Percentiles rank a stretch among this genome's conserved stretches.
phyloP scores from a whole-genome alignment of 2,888 invertebrate genomes.

The Caenorhabditis plicata region DNA sequence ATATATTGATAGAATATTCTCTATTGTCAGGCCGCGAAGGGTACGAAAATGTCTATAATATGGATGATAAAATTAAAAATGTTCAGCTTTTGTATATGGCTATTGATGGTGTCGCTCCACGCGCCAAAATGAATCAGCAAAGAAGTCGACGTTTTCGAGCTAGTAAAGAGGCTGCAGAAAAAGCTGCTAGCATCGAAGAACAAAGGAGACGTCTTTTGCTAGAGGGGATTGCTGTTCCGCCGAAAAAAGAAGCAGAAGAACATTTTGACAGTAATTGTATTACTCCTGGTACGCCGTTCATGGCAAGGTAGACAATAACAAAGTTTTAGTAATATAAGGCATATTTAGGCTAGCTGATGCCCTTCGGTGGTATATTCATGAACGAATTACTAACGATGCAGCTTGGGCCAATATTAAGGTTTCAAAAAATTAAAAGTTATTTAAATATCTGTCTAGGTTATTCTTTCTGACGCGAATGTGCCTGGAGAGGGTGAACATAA shows the following conservation, averaged over 20 bases:
- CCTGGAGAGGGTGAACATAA: constrained; percentile 98
- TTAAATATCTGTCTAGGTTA: constrained; percentile 67
- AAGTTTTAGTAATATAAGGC: neutral
- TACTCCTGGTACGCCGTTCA: constrained; percentile 81
- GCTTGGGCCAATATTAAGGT: constrained; percentile 89
- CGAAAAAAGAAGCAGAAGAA: constrained; percentile 81
- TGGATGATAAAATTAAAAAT: neutral
- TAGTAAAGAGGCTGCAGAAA: constrained; percentile 88
- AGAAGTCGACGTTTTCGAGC: constrained; percentile 92
- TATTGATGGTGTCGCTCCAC: constrained; percentile 88
- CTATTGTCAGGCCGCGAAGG: constrained; percentile 71
- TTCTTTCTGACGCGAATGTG: constrained; percentile 97
- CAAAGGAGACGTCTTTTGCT: constrained; percentile 55
- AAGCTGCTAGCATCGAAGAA: constrained; percentile 80
- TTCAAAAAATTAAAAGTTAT: neutral
- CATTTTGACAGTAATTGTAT: constrained; percentile 99
- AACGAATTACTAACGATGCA: constrained; percentile 85
- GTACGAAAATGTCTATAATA: constrained; percentile 66
- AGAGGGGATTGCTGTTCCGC: constrained; percentile 66
- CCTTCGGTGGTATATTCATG: constrained; percentile 77
- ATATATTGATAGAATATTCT: constrained; percentile 91
- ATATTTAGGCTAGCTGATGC: constrained; percentile 51
- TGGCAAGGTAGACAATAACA: constrained; percentile 47
- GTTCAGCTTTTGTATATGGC: constrained; percentile 85
- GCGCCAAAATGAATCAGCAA: constrained; percentile 99